Evolutionary conservation across 2,888 invertebrate genomes (phyloP).

Genomic region (Cynaeus angustus): DNA sequence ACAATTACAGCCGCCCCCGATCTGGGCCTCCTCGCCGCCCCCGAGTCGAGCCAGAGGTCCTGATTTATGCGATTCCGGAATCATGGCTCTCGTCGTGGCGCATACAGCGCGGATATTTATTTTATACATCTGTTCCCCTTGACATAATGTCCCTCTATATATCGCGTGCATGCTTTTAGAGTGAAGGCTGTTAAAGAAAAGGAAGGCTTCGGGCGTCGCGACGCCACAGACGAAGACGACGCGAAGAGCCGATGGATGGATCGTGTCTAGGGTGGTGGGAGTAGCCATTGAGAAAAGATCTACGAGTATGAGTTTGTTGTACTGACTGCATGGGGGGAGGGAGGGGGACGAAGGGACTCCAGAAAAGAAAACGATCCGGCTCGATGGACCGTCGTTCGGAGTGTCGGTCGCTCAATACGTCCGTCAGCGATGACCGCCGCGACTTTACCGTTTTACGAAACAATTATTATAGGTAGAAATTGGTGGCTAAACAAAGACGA

Average conservation of each 20-base stretch:
- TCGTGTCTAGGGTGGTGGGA: constrained; percentile 65
- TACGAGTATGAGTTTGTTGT: constrained; percentile 74
- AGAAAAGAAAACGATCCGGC: background rate
- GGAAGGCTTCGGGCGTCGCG: constrained; percentile 59
- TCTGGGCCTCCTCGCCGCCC: constrained; percentile 31
- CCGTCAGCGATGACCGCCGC: background rate
- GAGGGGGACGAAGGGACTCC: constrained; percentile 6
- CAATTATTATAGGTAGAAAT: too few species aligned
- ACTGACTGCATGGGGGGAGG: constrained; percentile 64
- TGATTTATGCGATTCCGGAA: constrained; percentile 79
- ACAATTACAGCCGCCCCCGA: constrained; percentile 26
- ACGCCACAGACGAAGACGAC: constrained; percentile 58
- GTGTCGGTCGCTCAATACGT: background rate
- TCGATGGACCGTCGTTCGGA: constrained; percentile 15
- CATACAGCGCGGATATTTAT: constrained; percentile 75
- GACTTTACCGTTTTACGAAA: background rate
- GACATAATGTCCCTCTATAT: constrained; percentile 81
- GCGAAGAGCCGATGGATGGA: constrained; percentile 64
- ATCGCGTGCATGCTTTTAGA: constrained; percentile 78
- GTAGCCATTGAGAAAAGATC: constrained; percentile 72
- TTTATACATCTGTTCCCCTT: constrained; percentile 77
- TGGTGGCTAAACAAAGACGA: constrained; percentile 28
- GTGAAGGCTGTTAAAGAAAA: constrained; percentile 73
- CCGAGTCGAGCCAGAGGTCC: constrained; percentile 63
- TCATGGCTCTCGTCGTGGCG: constrained; percentile 73